These are phyloP conservation scores for Phalanger gymnotis DNA, from an alignment of 2,797 vertebrate species.

Conservation along the genomic window DNA sequence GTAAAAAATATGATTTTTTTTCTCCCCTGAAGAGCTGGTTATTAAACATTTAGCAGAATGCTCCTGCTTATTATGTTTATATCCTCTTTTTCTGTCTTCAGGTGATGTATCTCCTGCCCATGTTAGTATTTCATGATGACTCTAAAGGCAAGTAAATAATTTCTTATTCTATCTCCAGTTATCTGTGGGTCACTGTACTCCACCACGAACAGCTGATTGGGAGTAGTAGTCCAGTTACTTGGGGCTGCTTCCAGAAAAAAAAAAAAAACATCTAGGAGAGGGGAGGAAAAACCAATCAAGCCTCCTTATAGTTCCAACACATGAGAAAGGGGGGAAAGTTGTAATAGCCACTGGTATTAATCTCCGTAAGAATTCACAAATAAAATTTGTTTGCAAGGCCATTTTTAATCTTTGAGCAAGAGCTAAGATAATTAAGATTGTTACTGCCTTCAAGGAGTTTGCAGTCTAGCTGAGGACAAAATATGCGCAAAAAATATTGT, in stretches of 20 bases:
- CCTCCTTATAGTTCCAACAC: neutral
- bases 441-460: neutral
- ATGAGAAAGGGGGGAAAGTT: neutral
- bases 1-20: neutral
- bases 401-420: neutral
- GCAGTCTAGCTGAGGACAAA: neutral
- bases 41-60: neutral
- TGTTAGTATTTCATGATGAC: neutral
- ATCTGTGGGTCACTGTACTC: neutral
- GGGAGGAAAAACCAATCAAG: neutral
- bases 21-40: neutral
- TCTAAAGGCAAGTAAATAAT: neutral
- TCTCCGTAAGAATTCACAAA: neutral
- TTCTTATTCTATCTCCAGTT: neutral
- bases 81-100: neutral
- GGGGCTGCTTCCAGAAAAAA: neutral
- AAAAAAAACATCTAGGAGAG: neutral
- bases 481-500: neutral
- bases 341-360: neutral
- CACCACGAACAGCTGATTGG: neutral
- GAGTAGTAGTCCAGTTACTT: neutral
- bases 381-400: neutral
- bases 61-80: neutral
- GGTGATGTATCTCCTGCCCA: neutral
- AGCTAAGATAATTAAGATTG: neutral